Conservation (phyloP, 2,797 vertebrate genomes). For the Okamejei kenojei region DNA sequence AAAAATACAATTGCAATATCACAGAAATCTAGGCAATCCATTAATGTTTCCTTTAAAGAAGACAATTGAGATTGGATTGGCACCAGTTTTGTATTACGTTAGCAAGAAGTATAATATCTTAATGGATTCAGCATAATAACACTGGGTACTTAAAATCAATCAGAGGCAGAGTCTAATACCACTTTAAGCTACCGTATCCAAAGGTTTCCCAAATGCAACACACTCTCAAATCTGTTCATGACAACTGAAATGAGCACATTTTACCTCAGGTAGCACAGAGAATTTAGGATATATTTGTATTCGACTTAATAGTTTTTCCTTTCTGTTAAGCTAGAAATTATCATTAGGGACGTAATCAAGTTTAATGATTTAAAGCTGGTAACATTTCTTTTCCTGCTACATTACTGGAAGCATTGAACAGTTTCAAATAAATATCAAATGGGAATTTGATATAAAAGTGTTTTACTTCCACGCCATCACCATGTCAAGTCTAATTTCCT, state of each 20-base stretch:
- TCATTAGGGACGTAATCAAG: neutral
- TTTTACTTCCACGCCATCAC: neutral
- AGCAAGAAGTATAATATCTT: slow-evolving; percentile 2
- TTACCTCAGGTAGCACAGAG: neutral
- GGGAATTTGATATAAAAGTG: neutral
- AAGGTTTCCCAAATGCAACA: neutral
- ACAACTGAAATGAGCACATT: neutral
- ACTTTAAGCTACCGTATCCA: neutral
- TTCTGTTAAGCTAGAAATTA: neutral
- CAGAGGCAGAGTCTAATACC: neutral
- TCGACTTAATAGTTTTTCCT: neutral
- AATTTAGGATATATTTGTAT: neutral
- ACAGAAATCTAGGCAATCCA: neutral
- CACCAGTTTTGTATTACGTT: slow-evolving; percentile 33
- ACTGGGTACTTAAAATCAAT: slow-evolving; percentile 4
- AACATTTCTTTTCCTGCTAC: neutral
- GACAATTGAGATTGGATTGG: neutral
- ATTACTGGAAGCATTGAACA: slow-evolving; percentile 9
- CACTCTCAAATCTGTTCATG: neutral
- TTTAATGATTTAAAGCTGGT: too few relatives aligned
- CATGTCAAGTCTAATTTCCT: neutral
- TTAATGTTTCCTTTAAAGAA: slow-evolving; percentile 31
- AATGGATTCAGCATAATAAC: slow-evolving; percentile 16
- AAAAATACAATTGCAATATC: neutral
- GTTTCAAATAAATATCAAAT: neutral